Evolutionary conservation across 2,113 vertebrate species (phyloP).

Genomic region (Panthera uncia): DNA sequence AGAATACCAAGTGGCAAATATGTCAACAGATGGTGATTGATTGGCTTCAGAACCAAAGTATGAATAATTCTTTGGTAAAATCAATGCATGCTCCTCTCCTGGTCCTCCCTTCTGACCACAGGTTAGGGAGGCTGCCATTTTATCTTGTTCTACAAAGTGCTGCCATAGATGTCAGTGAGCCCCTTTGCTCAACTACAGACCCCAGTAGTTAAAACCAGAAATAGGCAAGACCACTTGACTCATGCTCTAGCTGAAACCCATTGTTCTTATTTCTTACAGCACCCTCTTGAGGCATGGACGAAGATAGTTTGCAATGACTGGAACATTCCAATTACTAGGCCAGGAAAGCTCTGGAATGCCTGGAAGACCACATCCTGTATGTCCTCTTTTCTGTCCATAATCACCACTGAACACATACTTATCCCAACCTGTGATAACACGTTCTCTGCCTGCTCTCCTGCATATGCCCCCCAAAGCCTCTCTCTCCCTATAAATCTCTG

Average conservation of each 20-base stretch:
- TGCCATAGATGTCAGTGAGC: not conserved
- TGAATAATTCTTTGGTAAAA: conserved; percentile 23
- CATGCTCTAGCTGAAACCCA: not conserved
- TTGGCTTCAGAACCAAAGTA: not conserved
- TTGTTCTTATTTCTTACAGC: not conserved
- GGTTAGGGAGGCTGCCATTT: not conserved
- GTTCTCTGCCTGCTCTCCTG: not conserved
- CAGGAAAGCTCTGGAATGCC: not conserved
- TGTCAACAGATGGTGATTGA: not conserved
- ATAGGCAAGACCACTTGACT: not conserved
- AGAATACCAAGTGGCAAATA: not conserved
- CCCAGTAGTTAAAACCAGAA: not conserved
- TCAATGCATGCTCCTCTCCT: not conserved
- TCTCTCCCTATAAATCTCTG: not conserved
- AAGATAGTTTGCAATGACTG: not conserved
- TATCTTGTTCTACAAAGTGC: not conserved
- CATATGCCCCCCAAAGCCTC: not conserved
- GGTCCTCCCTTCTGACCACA: not conserved
- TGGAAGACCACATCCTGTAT: not conserved
- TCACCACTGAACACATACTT: not conserved
- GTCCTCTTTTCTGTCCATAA: not conserved
- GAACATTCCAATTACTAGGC: not conserved
- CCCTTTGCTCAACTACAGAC: not conserved
- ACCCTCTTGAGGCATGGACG: not conserved
- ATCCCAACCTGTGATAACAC: not conserved